Base-by-base conservation (phyloP, 2,888 invertebrate species). In the Omphaloscelis lunosa region DNA sequence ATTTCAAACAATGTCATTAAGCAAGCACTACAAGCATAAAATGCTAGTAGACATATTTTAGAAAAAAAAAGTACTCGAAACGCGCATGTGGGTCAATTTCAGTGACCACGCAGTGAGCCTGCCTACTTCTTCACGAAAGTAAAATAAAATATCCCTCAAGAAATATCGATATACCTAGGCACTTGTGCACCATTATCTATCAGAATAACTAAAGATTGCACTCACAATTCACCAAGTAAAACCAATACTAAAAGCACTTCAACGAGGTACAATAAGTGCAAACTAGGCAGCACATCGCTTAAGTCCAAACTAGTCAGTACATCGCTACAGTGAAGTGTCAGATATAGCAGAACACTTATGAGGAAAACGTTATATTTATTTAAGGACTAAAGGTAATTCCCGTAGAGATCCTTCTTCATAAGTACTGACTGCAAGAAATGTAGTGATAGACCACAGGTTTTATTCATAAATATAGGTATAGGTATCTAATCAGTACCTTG, bases 181-280 rank as follows among this genome's bases (percentile, higher is more conserved):
- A n/a, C n/a, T n/a, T n/a, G n/a, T n/a, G n/a, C n/a, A 41, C 20
- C 11, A n/a, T 45, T 73, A 58, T n/a, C 29, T 73, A 58, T n/a
- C 29, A 72, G 11, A 56, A 71, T 66, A 4, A 77, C n/a, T 69
- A 51, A 51, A 39, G 8, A 34, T 62, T 80, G 75, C 75, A 86
- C 84, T 75, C 53, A 73, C 17, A 80, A 70, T 61, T 56, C 74
- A 80, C 87, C 29, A 3, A 80, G 23, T 53, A 4, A 73, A 75
- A 75, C 79, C 41, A 72, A 72, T 72, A 63, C 9, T 51, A 45
- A 53, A 58, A 12, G 23, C 53, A 71, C 77, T 85, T 67, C 41
- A 68, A 59, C 39, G n/a, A n/a, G 1, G 34, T 67, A 12, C 27
- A 70, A 45, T 79, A 45, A 69, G 71, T 72, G 48, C 69, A 69